Evolutionary conservation across 1,140 invertebrate genomes (phyloP).

Genomic region (Drosophila pandora): DNA sequence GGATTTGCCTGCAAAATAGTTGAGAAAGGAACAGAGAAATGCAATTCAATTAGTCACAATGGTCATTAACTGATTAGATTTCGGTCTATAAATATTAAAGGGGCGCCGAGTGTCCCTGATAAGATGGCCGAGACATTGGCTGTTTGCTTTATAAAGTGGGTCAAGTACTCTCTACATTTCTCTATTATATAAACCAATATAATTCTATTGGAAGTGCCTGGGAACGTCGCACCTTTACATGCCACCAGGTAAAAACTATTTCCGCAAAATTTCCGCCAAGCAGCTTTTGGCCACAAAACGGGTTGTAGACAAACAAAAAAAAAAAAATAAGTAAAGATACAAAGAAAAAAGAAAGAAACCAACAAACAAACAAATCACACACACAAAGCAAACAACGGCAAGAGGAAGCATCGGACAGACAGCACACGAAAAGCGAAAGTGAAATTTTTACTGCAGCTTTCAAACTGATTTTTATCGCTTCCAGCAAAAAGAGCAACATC

Average conservation of each 20-base stretch:
- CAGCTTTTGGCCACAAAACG: constrained; percentile 40
- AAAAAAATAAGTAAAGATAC: constrained; percentile 1
- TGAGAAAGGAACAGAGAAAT: constrained; percentile 6
- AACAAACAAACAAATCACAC: constrained; percentile 59
- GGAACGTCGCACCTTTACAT: constrained; percentile 10
- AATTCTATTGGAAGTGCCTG: constrained; percentile 27
- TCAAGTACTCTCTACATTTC: constrained; percentile 31
- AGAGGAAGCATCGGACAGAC: constrained; percentile 55
- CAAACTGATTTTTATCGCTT: constrained; percentile 74
- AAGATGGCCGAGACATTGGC: constrained; percentile 8
- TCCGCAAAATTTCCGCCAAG: constrained; percentile 54
- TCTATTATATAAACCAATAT: constrained; percentile 31
- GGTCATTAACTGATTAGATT: constrained; percentile 17
- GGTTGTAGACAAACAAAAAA: constrained; percentile 42
- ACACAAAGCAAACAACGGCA: constrained; percentile 54
- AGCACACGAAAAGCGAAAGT: constrained; percentile 80
- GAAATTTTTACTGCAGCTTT: constrained; percentile 79
- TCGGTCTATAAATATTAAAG: not conserved
- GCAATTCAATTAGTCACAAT: constrained; percentile 12
- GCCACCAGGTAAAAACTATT: constrained; percentile 19
- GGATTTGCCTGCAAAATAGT: constrained; percentile 86
- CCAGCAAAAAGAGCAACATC: constrained; percentile 17
- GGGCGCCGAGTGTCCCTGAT: not conserved
- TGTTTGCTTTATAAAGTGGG: constrained; percentile 28
- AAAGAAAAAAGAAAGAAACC: constrained; percentile 43